Evolutionary conservation across 2,797 vertebrate species (phyloP).

Genomic region (Urophycis tenuis): DNA sequence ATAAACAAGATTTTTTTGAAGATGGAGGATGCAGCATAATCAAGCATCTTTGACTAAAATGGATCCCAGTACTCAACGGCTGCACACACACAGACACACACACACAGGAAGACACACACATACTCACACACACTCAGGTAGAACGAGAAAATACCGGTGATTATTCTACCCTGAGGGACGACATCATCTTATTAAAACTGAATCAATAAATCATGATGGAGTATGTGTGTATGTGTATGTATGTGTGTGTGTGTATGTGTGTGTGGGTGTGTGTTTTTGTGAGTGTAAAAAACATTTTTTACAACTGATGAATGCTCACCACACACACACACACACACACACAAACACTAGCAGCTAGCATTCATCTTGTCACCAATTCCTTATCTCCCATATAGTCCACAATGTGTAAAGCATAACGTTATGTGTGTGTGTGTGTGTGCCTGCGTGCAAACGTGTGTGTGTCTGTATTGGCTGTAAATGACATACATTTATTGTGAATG

Average conservation of each 20-base stretch:
- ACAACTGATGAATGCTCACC: too few relatives aligned
- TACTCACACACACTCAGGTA: constrained; percentile 21
- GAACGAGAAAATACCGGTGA: constrained; percentile 14
- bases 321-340: constrained; percentile 7
- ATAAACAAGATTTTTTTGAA: constrained; percentile 34
- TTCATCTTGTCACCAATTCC: constrained; percentile 3
- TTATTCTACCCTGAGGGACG: constrained; percentile 14
- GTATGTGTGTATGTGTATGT: constrained; percentile 3
- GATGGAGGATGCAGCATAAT: constrained; percentile 46
- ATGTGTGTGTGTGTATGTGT: constrained; percentile 8
- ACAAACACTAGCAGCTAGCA: not conserved
- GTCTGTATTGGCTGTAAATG: not conserved
- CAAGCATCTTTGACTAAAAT: constrained; percentile 49
- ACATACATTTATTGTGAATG: constrained; percentile 17
- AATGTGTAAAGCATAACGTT: not conserved
- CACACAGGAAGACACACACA: constrained; percentile 11
- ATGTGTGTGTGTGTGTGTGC: constrained; percentile 5
- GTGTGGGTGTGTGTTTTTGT: too few relatives aligned
- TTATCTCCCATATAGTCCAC: not conserved
- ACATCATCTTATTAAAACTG: not conserved
- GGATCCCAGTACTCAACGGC: constrained; percentile 13
- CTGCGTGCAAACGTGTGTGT: not conserved
- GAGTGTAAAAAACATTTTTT: not conserved
- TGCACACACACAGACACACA: not conserved
- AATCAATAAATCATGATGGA: constrained; percentile 21